Evolutionary conservation across 1,140 invertebrate genomes (phyloP), one percentile per base, ranked within the genome.

Genomic region (Drosophila varians): DNA sequence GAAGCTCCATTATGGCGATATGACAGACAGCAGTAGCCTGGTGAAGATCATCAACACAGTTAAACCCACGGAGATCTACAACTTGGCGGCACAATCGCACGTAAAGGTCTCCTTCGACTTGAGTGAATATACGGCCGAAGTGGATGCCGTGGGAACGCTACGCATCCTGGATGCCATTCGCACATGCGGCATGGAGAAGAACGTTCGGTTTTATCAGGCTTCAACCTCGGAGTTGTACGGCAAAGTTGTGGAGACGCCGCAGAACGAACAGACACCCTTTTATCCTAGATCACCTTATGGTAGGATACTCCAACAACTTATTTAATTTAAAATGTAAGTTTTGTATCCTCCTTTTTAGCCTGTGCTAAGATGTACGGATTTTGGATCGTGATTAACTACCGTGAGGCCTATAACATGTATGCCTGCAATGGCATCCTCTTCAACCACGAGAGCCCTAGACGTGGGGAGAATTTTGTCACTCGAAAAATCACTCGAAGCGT

Each of bases 251-350:
- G 97, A 99, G 93, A 96, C 97, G 46, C 99, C 99, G 2, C 99
- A 99, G 91, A 98, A 94, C 90, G 99, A 99, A 92, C 98, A 96
- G 36, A 99, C 99, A 3, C 98, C 98, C 3, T 99, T 99, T 92
- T 99, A 99, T 93, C 99, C 99, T 4, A 93, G 98, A 87, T 99
- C 98, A n/a, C 99, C 99, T 8, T 99, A 99, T 93, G 99, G 98
- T 99, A 93, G 92, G 90, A 0, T n/a, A n/a, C n/a, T n/a, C n/a
- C n/a, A n/a, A n/a, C n/a, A n/a, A n/a, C n/a, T n/a, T n/a, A n/a
- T 38, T 3, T 31, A 18, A 34, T 12, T 12, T 12, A 48, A 12
- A 3, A 19, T 25, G 21, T n/a, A n/a, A n/a, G 42, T 19, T 11
- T 12, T 9, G 18, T n/a, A n/a, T n/a, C n/a, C n/a, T n/a, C 0